These are phyloP conservation scores for Parapsyche elsis DNA, from an alignment of 1,140 invertebrate species.

Conservation along the genomic window DNA sequence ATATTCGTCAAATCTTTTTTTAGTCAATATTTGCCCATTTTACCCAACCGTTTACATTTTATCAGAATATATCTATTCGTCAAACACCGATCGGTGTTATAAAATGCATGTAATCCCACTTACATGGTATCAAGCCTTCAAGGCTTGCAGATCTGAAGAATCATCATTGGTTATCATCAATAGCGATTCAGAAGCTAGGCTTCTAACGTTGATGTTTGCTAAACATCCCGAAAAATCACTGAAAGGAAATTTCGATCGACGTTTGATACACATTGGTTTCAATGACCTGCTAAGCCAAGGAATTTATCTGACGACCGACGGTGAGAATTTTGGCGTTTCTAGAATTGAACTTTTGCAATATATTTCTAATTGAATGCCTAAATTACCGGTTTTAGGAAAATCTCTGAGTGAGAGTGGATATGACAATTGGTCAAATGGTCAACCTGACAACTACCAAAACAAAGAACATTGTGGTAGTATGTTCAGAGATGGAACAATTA, in stretches of 20 bases:
- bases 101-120: no score
- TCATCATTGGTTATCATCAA: no score
- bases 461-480: slow-evolving; percentile 60
- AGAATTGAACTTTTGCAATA: background rate
- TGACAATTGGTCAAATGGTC: slow-evolving; percentile 56
- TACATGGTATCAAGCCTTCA: no score
- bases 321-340: background rate
- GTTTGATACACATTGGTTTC: slow-evolving; percentile 8
- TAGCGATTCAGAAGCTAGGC: slow-evolving; percentile 45
- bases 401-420: slow-evolving; percentile 57
- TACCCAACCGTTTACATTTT: no score
- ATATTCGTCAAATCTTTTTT: no score
- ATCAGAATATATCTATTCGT: no score
- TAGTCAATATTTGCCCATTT: no score
- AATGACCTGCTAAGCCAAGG: background rate
- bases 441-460: slow-evolving; percentile 46
- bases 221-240: background rate
- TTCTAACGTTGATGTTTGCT: background rate
- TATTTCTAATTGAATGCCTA: background rate
- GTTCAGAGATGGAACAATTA: slow-evolving; percentile 58
- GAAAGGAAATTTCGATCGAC: background rate
- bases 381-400: slow-evolving; percentile 38
- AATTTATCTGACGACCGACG: background rate
- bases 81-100: no score
- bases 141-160: no score